Conservation (phyloP, 2,797 vertebrate genomes). For the Mastacembelus armatus region DNA sequence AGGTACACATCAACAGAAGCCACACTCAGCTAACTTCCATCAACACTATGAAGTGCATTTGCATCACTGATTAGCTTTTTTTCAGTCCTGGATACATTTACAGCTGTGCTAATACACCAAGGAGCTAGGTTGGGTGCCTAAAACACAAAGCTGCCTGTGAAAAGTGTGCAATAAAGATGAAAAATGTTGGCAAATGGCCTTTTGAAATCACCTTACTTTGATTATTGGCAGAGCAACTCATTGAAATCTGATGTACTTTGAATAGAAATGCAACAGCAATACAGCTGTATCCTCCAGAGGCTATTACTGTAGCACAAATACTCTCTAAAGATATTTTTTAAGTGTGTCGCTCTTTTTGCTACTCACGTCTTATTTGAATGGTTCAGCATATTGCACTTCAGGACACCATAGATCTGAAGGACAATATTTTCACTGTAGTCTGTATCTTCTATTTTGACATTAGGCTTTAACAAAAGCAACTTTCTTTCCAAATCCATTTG, state of each 20-base stretch:
- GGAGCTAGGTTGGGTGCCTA: background rate
- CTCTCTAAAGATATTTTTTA: conserved; percentile 71
- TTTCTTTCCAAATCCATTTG: conserved; percentile 63
- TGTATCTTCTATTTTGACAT: conserved; percentile 65
- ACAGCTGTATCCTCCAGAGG: conserved; percentile 66
- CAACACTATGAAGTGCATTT: background rate
- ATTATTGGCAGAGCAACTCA: conserved; percentile 35
- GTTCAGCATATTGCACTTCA: conserved; percentile 72
- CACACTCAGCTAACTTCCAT: conserved; percentile 8
- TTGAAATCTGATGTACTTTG: conserved; percentile 41
- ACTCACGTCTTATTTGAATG: conserved; percentile 73
- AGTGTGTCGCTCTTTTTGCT: conserved; percentile 66
- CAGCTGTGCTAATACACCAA: background rate
- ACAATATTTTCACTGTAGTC: conserved; percentile 72
- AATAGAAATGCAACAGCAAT: conserved; percentile 47
- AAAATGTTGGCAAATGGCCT: conserved; percentile 18
- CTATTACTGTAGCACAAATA: conserved; percentile 53
- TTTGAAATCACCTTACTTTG: conserved; percentile 45
- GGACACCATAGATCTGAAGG: conserved; percentile 76
- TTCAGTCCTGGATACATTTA: no score
- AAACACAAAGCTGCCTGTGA: background rate
- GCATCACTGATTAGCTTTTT: background rate
- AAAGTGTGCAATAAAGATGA: conserved; percentile 7
- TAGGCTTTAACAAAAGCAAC: conserved; percentile 54
- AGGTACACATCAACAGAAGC: conserved; percentile 28